A percentile compares a stretch with the other conserved stretches of the same genome.
Conservation (phyloP, 2,113 vertebrate species). For the Jaculus jaculus region DNA sequence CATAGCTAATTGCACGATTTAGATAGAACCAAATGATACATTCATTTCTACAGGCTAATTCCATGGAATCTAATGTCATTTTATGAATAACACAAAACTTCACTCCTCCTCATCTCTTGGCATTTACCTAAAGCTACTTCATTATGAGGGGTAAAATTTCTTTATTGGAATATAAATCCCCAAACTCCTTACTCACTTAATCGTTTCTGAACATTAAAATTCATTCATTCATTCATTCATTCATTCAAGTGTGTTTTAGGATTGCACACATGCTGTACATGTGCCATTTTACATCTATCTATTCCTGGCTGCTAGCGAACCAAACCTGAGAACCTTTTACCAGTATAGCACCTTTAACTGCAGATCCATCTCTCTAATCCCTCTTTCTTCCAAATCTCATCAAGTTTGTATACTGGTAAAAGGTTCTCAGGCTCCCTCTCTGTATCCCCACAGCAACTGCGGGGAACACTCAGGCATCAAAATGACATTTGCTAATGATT, state of each 20-base stretch:
- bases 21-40: not conserved
- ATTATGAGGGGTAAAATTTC: fast-evolving
- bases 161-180: not conserved
- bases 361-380: no score
- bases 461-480: no score
- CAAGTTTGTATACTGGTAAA: not conserved
- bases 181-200: not conserved
- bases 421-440: not conserved
- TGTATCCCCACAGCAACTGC: not conserved
- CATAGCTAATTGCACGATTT: not conserved
- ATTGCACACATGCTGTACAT: no score
- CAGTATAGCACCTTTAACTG: no score
- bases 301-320: no score
- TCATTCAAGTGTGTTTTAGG: no score
- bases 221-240: no score
- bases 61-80: not conserved
- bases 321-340: no score
- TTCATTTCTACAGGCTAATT: not conserved
- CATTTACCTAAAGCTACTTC: not conserved
- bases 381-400: not conserved
- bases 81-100: not conserved
- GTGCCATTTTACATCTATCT: no score
- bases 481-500: not conserved
- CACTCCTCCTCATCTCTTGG: not conserved
- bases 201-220: not conserved